phyloP scores from a whole-genome alignment of 2,113 vertebrate species.

The Strix uralensis region DNA sequence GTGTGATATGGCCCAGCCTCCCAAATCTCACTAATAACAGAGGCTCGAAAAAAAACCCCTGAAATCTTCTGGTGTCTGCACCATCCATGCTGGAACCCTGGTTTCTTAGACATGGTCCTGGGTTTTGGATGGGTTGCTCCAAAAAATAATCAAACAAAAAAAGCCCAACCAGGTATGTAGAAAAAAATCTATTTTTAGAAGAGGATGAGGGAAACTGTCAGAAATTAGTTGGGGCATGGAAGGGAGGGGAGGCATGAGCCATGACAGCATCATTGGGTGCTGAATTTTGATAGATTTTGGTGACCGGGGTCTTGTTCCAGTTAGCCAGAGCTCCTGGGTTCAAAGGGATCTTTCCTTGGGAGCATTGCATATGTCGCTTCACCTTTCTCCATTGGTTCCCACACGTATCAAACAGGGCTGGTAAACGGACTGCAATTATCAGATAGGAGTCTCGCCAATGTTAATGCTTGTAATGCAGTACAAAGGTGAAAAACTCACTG shows the following conservation, averaged over 20 bases:
- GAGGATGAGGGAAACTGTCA: background rate
- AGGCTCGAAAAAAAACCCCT: background rate
- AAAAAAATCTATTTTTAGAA: background rate
- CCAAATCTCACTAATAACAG: background rate
- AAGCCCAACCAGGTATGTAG: accelerated
- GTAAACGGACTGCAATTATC: background rate
- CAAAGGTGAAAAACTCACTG: background rate
- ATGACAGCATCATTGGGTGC: background rate
- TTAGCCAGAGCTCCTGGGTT: background rate
- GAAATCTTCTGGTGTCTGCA: background rate
- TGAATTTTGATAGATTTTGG: background rate
- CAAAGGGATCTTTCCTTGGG: background rate
- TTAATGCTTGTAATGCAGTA: background rate
- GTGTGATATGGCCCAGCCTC: background rate
- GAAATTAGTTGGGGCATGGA: background rate
- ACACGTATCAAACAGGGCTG: background rate
- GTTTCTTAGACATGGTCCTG: background rate
- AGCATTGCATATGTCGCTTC: background rate
- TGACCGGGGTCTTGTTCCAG: background rate
- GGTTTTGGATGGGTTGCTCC: background rate
- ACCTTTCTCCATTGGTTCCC: background rate
- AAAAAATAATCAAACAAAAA: background rate
- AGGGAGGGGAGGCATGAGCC: background rate
- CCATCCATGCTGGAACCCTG: background rate
- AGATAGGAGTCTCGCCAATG: background rate